Evolutionary conservation across 2,888 invertebrate genomes (phyloP).

Genomic region (Drosophila limbata): DNA sequence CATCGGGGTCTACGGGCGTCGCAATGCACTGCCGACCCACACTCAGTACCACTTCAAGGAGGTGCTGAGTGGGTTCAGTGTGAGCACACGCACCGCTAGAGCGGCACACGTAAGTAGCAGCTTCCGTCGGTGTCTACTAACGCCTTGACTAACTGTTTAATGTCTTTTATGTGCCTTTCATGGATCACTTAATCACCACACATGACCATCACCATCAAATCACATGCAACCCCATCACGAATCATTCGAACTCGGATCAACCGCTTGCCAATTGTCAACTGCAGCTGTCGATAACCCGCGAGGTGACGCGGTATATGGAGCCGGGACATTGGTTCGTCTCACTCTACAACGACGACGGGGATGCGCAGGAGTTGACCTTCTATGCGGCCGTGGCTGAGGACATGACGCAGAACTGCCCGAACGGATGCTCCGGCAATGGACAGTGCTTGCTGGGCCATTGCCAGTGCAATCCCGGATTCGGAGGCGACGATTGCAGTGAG

Average conservation of each 20-base stretch:
- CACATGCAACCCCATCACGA: not conserved
- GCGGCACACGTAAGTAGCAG: constrained; percentile 92
- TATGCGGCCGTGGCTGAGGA: constrained; percentile 94
- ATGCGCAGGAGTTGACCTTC: constrained; percentile 94
- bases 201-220: not conserved
- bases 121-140: constrained; percentile 49
- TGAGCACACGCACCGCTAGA: constrained; percentile 92
- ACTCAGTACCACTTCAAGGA: constrained; percentile 98
- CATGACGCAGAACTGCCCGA: constrained; percentile 97
- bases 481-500: constrained; percentile 98
- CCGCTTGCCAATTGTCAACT: constrained; percentile 14
- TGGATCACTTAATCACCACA: constrained; percentile 32
- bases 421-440: constrained; percentile 98
- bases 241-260: constrained; percentile 1
- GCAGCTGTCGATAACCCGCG: constrained; percentile 93
- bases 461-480: constrained; percentile 98
- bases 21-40: constrained; percentile 97
- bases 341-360: constrained; percentile 97
- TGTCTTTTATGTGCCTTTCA: constrained; percentile 62
- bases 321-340: constrained; percentile 98
- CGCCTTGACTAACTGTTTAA: constrained; percentile 34
- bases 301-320: constrained; percentile 97
- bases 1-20: constrained; percentile 97
- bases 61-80: constrained; percentile 95
- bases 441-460: constrained; percentile 98